Evolutionary conservation across 1,140 invertebrate species (phyloP), one percentile per base, ranked within the genome.

Genomic region (Papilio xuthus): DNA sequence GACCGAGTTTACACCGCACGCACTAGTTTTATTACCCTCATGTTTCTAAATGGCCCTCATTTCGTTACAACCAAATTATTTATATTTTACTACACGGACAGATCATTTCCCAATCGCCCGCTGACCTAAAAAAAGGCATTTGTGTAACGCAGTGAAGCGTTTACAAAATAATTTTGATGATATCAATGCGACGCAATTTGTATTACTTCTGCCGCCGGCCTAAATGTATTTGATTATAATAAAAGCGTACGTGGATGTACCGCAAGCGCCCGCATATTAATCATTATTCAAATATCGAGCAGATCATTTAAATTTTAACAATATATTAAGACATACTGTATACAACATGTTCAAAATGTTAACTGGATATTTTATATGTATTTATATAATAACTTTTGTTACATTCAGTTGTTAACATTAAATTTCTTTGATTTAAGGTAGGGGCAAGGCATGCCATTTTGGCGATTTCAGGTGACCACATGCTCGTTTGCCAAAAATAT

Each of bases 21-120:
- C 91, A 93, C 92, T 92, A 92, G 88, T 94, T 94, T 94, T 94
- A 94, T 94, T 93, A 90, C 92, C 92, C 92, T 93, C 92, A 94
- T 94, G 92, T 93, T 94, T 94, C 89, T 89, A 94, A 94, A 94
- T 94, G 88, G 89, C 90, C 92, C 92, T 94, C 92, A 94, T 94
- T 94, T 91, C 86, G 89, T 88, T 90, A 86, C 87, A 89, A 91
- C 89, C 89, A 93, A 93, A 93, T 94, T 94, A 94, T 94, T 93
- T 94, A 92, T 93, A 92, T 92, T 92, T 93, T 90, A 92, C 88
- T 90, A 92, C 90, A 90, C 88, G 89, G 86, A 89, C 89, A 90
- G 89, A 92, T 93, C 88, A 87, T 94, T 93, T 94, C 91, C 89
- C 90, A 93, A 94, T 92, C 91, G 88, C 85, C 87, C 89, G 84